Evolutionary conservation across 2,113 vertebrate genomes (phyloP), one percentile per base, ranked within the genome.

Genomic region (Illadopsis cleaveri): DNA sequence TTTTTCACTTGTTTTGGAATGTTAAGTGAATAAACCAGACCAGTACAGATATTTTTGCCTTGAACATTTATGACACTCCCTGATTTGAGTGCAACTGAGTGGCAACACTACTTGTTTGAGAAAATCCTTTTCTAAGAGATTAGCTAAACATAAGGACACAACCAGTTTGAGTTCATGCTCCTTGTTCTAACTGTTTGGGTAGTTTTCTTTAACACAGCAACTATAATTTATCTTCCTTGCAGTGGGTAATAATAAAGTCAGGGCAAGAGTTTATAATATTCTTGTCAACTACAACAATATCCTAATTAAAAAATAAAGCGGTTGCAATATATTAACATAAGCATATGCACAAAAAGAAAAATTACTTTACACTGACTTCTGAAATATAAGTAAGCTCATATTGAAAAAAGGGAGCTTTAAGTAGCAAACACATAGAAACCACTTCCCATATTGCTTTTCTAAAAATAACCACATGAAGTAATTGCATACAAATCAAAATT

Each of bases 401-500:
- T 71, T 17, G 25, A 90, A 70, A 50, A 82, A 84, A 87, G 44
- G 16, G 14, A 86, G 16, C 9, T 84, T 72, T 70, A 80, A 68
- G 16, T 18, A 75, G 56, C 37, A 87, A 93, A 69, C 42, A 64
- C 12, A 62, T 11, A 78, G 38, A 91, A 90, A 65, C 9, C 54
- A 76, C 57, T 95, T 93, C 35, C 60, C 20, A 44, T 44, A 94
- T 80, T 89, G 89, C 40, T 66, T 38, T 85, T 82, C 38, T 71
- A 83, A 96, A 91, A 95, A 81, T 68, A 92, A 50, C 35, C 27
- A 88, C 45, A 65, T 37, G 28, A 89, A 94, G 30, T 76, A 90
- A 91, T 83, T 76, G 47, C 38, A 69, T 37, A 66, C 73, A 93
- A 93, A 91, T 86, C 7, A 92, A 85, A 66, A 51, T 60, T 57